These are phyloP conservation scores for Crypturellus undulatus DNA, from an alignment of 2,113 vertebrate species.

Conservation along the genomic window DNA sequence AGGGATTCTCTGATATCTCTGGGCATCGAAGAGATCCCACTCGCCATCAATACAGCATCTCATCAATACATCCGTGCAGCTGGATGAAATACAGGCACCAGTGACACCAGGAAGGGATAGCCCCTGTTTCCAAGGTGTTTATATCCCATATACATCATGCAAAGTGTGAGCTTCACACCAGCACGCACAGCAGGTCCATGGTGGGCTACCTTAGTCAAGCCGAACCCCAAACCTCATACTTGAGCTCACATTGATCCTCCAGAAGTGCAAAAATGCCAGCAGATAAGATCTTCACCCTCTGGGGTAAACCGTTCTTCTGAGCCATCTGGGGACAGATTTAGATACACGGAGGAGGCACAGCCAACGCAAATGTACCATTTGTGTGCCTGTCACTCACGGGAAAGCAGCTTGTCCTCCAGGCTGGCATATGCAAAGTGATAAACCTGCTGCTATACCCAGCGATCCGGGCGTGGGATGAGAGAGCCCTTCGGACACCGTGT, in stretches of 20 bases:
- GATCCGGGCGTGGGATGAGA: background rate
- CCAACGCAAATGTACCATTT: background rate
- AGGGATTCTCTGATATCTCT: background rate
- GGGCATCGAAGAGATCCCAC: background rate
- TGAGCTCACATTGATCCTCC: background rate
- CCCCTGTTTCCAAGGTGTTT: background rate
- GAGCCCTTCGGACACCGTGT: background rate
- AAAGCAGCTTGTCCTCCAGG: background rate
- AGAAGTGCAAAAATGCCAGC: background rate
- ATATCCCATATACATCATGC: background rate
- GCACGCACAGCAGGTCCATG: rapidly evolving
- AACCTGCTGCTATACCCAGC: background rate
- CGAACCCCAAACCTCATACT: background rate
- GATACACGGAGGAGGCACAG: background rate
- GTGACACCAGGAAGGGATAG: background rate
- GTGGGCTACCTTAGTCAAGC: background rate
- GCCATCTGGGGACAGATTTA: background rate
- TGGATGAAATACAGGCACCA: background rate
- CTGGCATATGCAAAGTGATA: background rate
- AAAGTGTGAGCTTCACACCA: background rate
- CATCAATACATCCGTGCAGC: background rate
- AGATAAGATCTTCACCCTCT: background rate
- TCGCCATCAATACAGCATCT: background rate
- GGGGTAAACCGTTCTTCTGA: background rate
- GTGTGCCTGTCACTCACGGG: background rate